Evolutionary conservation across 2,888 invertebrate species (phyloP).

Genomic region (Drosophila neutralis): DNA sequence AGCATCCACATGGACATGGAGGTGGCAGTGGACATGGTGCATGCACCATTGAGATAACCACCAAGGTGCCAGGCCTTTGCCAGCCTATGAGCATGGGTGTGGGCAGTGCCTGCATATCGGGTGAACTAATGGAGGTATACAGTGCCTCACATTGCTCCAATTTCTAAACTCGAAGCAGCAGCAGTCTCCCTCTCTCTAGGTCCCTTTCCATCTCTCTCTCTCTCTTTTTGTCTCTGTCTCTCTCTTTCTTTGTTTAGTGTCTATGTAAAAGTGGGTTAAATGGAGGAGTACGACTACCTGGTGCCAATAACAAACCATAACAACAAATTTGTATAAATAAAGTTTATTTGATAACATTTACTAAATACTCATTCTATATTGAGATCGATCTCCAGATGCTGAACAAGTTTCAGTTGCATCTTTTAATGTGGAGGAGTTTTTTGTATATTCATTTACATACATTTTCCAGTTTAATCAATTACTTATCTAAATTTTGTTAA

Average conservation of each 20-base stretch:
- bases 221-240: slow-evolving; percentile 9
- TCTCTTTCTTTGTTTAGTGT: slow-evolving; percentile 31
- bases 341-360: slow-evolving; percentile 56
- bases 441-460: neutral
- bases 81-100: slow-evolving; percentile 75
- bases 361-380: slow-evolving; percentile 31
- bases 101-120: slow-evolving; percentile 82
- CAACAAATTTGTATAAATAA: slow-evolving; percentile 49
- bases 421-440: neutral
- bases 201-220: neutral
- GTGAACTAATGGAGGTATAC: slow-evolving; percentile 82
- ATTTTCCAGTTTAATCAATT: neutral
- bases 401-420: neutral
- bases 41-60: slow-evolving; percentile 82
- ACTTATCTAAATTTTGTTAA: neutral
- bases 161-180: slow-evolving; percentile 23
- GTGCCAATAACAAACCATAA: slow-evolving; percentile 46
- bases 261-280: slow-evolving; percentile 47
- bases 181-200: neutral
- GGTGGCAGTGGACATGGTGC: slow-evolving; percentile 44
- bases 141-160: slow-evolving; percentile 61
- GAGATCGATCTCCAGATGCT: slow-evolving; percentile 48
- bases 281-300: slow-evolving; percentile 69
- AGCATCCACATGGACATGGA: slow-evolving; percentile 47
- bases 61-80: slow-evolving; percentile 79